These are phyloP conservation scores for Eulemur macaco DNA, from an alignment of 2,113 vertebrate species.

Conservation along the genomic window DNA sequence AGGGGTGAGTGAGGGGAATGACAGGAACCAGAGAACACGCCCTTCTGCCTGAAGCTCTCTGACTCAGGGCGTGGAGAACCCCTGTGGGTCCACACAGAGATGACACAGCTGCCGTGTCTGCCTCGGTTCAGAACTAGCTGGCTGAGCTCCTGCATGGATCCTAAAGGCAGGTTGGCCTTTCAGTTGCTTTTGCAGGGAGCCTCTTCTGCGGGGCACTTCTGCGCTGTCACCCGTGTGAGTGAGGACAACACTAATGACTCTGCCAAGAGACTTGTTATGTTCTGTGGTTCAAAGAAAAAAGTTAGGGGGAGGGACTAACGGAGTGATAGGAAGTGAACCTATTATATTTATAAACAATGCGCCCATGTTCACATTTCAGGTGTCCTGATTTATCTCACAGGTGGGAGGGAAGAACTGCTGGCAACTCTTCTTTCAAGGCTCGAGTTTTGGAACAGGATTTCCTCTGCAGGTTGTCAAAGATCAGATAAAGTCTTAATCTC, in stretches of 20 bases:
- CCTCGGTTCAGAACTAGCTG: not conserved
- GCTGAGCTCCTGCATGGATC: not conserved
- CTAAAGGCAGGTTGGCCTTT: not conserved
- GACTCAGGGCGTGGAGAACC: not conserved
- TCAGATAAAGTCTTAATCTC: slow-evolving; percentile 80
- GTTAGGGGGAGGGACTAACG: not conserved
- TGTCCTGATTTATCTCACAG: slow-evolving; percentile 79
- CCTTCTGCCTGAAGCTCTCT: not conserved
- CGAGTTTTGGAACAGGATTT: slow-evolving; percentile 79
- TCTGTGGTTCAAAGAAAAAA: not conserved
- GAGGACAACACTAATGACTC: not conserved
- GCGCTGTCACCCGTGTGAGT: slow-evolving; percentile 33
- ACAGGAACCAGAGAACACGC: not conserved
- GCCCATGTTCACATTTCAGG: slow-evolving; percentile 61
- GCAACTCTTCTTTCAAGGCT: not conserved
- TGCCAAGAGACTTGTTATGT: not conserved
- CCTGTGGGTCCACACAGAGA: too few species aligned
- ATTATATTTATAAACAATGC: slow-evolving; percentile 82
- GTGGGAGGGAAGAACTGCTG: slow-evolving; percentile 61
- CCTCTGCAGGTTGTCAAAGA: slow-evolving; percentile 77
- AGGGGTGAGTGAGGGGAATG: not conserved
- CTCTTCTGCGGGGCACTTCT: not conserved
- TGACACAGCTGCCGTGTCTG: too few species aligned
- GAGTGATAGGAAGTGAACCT: slow-evolving; percentile 51
- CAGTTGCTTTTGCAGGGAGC: not conserved